Percentiles rank a stretch among this genome's conserved stretches.
Conservation (phyloP, 1,140 invertebrate genomes). For the Leptinotarsa undecemlineata region DNA sequence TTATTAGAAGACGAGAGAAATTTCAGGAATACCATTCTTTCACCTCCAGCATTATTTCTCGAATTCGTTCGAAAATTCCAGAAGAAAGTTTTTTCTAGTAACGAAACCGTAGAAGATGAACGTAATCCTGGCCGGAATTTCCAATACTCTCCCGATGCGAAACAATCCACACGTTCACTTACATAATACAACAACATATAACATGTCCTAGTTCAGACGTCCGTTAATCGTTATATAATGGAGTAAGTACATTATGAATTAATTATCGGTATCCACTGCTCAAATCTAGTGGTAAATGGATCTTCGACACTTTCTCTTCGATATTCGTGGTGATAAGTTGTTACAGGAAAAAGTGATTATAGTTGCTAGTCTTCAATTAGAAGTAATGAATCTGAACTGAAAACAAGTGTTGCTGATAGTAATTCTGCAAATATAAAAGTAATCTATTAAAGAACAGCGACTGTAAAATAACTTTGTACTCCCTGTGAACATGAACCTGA, state of each 20-base stretch:
- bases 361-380: too few relatives aligned
- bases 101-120: background rate
- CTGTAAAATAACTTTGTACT: too few relatives aligned
- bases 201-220: background rate
- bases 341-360: too few relatives aligned
- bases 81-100: background rate
- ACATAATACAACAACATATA: background rate
- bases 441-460: too few relatives aligned
- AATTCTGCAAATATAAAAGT: too few relatives aligned
- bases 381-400: too few relatives aligned
- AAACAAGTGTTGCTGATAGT: too few relatives aligned
- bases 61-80: background rate
- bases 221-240: constrained; percentile 2
- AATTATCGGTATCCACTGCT: constrained; percentile 1
- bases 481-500: too few relatives aligned
- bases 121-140: background rate
- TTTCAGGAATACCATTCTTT: too few relatives aligned
- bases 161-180: background rate
- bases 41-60: too few relatives aligned
- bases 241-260: background rate
- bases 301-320: background rate
- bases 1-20: too few relatives aligned
- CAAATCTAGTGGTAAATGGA: background rate
- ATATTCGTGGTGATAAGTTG: background rate
- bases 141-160: background rate